Conservation (phyloP, 2,888 invertebrate genomes). For the Mechanitis mazaeus region DNA sequence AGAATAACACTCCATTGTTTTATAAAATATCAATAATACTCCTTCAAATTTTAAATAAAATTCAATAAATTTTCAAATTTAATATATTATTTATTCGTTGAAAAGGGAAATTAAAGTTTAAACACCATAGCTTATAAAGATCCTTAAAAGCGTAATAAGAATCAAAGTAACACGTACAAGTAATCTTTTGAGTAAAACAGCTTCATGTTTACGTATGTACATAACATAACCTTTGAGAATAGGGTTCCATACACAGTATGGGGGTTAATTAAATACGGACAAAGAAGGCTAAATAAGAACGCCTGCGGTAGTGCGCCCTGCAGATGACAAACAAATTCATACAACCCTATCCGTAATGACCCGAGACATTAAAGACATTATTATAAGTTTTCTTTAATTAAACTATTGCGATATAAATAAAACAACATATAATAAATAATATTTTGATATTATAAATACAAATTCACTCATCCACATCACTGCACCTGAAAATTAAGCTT, state of each 20-base stretch:
- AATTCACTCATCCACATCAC: constrained; percentile 33
- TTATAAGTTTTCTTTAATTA: background rate
- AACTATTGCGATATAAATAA: background rate
- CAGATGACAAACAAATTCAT: constrained; percentile 9
- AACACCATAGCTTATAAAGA: constrained; percentile 2
- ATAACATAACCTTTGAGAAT: constrained; percentile 13
- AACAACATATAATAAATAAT: background rate
- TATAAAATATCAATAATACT: too few species aligned
- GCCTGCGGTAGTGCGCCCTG: constrained; percentile 27
- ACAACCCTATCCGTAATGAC: constrained; percentile 8
- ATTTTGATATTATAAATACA: constrained; percentile 4
- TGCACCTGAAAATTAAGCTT: constrained; percentile 47
- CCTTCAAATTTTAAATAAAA: too few species aligned
- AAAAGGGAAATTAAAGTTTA: background rate
- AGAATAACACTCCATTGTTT: background rate
- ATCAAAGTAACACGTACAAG: constrained; percentile 17
- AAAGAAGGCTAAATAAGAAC: constrained; percentile 48
- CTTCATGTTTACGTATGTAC: constrained; percentile 13
- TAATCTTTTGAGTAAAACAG: constrained; percentile 16
- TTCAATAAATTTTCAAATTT: background rate
- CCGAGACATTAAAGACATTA: background rate
- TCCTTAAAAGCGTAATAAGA: constrained; percentile 22
- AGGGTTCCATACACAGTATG: constrained; percentile 31
- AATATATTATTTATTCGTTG: background rate
- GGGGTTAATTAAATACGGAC: constrained; percentile 56